Evolutionary conservation across 2,113 vertebrate species (phyloP), one percentile per base, ranked within the genome.

Genomic region (Phyllostomus hastatus): DNA sequence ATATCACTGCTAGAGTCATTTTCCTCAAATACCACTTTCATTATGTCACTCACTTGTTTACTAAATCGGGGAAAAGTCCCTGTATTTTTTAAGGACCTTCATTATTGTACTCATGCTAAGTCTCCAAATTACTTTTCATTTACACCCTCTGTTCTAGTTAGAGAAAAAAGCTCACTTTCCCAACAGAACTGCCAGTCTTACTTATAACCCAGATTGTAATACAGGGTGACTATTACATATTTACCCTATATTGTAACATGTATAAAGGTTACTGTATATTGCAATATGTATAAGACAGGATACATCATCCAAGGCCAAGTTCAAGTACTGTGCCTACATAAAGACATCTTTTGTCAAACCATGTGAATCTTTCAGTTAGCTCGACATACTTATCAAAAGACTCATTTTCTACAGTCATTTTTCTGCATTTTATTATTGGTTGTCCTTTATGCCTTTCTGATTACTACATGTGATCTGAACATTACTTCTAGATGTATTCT

Each of bases 41-140:
- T 76, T 73, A 31, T 59, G 17, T 92, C 76, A 78, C 3, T 67
- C 15, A 54, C 73, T 66, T 72, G 38, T 83, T 20, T 79, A 78
- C 59, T 67, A 88, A 90, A 64, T 88, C 76, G 81, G 41, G 15
- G 35, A 28, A 70, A 85, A 67, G 4, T 64, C 26, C 1, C 8
- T 87, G 19, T 83, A 24, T 7, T 67, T 91, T 92, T 67, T 66
- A 76, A 91, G 50, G 20, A 57, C 4, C 22, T 85, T 85, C 54
- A 52, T 64, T 59, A 64, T 78, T 66, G 7, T 26, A 54, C 5
- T 9, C 35, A 48, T 31, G 14, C 35, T 88, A 67, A 67, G 7
- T 67, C 41, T 92, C 33, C 75, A 93, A 90, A 72, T 78, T 75
- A 64, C 33, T 94, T 84, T 91, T 20, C 43, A 69, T 79, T 84